These are phyloP conservation scores for Pavo muticus DNA, from an alignment of 2,113 vertebrate genomes.

Conservation along the genomic window DNA sequence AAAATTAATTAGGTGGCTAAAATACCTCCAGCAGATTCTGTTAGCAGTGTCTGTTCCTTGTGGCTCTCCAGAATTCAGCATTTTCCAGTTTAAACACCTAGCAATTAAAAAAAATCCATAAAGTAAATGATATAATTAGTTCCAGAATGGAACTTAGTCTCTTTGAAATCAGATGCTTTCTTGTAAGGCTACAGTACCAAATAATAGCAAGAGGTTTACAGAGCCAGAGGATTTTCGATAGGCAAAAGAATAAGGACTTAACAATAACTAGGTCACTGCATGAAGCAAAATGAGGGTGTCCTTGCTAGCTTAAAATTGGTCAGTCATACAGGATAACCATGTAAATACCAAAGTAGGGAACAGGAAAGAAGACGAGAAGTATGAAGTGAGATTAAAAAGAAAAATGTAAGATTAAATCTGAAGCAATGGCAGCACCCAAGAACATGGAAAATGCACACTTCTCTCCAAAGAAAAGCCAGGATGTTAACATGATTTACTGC, in stretches of 20 bases:
- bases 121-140: conserved; percentile 82
- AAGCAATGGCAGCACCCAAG: conserved; percentile 16
- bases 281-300: conserved; percentile 43
- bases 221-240: conserved; percentile 66
- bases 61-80: conserved; percentile 65
- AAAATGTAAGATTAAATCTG: neutral
- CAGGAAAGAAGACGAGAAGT: conserved; percentile 10
- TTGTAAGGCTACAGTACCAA: conserved; percentile 59
- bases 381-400: neutral
- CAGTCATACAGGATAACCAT: neutral
- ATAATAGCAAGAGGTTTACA: conserved; percentile 70
- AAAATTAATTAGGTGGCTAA: conserved; percentile 87
- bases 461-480: conserved; percentile 69
- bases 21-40: conserved; percentile 78
- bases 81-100: conserved; percentile 83
- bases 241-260: conserved; percentile 17
- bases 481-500: conserved; percentile 86
- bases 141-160: conserved; percentile 79
- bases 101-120: conserved; percentile 80
- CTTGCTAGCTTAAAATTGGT: neutral
- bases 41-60: conserved; percentile 71
- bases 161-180: conserved; percentile 83
- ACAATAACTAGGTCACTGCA: conserved; percentile 35
- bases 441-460: conserved; percentile 25
- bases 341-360: neutral